A percentile compares a stretch with the other conserved stretches of the same genome.
These are phyloP conservation scores for Drosophila setifemur DNA, from an alignment of 1,140 invertebrate species.

Conservation along the genomic window DNA sequence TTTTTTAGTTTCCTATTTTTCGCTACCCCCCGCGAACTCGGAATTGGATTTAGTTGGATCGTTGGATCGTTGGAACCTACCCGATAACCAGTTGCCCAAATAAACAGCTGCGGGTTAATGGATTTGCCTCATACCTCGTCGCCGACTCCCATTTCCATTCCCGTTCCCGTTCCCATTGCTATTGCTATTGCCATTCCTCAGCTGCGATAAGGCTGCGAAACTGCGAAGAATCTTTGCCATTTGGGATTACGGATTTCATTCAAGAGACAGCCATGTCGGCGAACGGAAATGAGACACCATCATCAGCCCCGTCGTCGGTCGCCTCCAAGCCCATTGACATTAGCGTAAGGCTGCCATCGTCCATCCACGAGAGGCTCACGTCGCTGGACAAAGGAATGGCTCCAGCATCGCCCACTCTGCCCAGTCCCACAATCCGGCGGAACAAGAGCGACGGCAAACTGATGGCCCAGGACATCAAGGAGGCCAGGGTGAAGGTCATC, in stretches of 20 bases:
- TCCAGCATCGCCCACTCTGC: conserved; percentile 50
- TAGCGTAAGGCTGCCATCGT: neutral
- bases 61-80: neutral
- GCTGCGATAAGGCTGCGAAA: neutral
- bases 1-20: too few species aligned
- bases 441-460: conserved; percentile 72
- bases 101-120: conserved; percentile 33
- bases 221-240: too few species aligned
- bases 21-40: conserved; percentile 5
- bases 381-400: conserved; percentile 35
- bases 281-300: conserved; percentile 5
- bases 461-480: conserved; percentile 67
- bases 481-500: conserved; percentile 88
- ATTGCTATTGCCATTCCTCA: too few species aligned
- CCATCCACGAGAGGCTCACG: neutral
- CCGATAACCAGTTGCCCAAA: conserved; percentile 56
- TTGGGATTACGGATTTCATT: neutral
- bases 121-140: conserved; percentile 38
- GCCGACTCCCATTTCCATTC: neutral
- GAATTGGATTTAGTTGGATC: neutral
- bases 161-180: too few species aligned
- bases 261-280: conserved; percentile 7
- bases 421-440: conserved; percentile 54
- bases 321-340: conserved; percentile 12
- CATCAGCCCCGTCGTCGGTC: neutral